Evolutionary conservation across 2,113 vertebrate species (phyloP).

Genomic region (Cynopterus brachyotis): DNA sequence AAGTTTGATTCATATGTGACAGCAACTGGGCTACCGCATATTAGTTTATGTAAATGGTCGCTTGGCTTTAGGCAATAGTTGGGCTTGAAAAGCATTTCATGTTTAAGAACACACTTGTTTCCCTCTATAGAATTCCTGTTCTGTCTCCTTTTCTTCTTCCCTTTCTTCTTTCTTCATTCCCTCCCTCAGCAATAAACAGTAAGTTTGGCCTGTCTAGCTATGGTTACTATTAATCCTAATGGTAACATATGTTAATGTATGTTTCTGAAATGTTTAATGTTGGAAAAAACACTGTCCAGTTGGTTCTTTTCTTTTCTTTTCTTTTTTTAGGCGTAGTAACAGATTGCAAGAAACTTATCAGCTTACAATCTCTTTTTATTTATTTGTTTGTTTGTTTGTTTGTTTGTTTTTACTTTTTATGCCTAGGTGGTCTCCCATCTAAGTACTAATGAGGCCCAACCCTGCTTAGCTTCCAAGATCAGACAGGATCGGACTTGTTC

Average conservation of each 20-base stretch:
- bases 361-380: too few relatives aligned
- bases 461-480: too few relatives aligned
- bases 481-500: too few relatives aligned
- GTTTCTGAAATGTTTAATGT: neutral
- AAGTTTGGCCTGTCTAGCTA: neutral
- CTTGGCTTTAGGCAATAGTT: neutral
- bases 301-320: neutral
- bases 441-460: too few relatives aligned
- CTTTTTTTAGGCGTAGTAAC: too few relatives aligned
- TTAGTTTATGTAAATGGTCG: neutral
- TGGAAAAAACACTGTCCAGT: neutral
- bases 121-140: neutral
- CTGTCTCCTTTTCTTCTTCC: neutral
- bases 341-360: too few relatives aligned
- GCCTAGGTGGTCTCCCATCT: too few relatives aligned
- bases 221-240: neutral
- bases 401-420: too few relatives aligned
- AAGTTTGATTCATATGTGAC: neutral
- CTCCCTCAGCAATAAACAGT: neutral
- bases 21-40: neutral
- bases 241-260: neutral
- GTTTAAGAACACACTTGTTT: neutral
- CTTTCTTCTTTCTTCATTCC: neutral
- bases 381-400: too few relatives aligned
- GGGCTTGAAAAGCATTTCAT: neutral